Evolutionary conservation across 2,888 invertebrate species (phyloP).

Genomic region (Eurytoma adleriae): DNA sequence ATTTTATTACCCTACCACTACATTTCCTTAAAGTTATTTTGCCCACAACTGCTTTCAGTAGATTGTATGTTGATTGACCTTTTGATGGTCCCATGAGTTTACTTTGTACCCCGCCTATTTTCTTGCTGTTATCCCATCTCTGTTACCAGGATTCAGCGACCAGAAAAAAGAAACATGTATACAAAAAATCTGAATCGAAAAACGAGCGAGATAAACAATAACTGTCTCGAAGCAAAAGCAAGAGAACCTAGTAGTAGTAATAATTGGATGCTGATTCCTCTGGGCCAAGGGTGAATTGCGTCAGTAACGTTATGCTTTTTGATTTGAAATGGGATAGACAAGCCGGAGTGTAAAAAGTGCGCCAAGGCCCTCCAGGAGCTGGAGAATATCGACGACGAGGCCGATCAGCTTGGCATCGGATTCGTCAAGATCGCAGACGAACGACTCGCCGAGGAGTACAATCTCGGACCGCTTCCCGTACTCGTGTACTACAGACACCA

Average conservation of each 20-base stretch:
- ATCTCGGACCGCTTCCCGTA: constrained; percentile 90
- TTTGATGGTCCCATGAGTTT: neutral
- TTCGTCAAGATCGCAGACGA: constrained; percentile 97
- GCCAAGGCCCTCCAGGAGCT: constrained; percentile 92
- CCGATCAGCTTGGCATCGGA: constrained; percentile 94
- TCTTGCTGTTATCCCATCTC: constrained; percentile 5
- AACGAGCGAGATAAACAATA: neutral
- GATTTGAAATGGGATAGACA: constrained; percentile 82
- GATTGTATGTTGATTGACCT: constrained; percentile 5
- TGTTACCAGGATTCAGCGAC: constrained; percentile 9
- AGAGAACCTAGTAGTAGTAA: neutral
- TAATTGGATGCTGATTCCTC: constrained; percentile 9
- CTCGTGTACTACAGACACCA: constrained; percentile 95
- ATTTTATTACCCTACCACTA: too few species aligned
- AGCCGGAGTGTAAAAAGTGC: constrained; percentile 94
- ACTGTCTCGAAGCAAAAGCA: neutral
- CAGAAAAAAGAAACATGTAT: neutral
- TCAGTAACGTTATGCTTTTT: constrained; percentile 55
- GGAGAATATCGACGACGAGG: constrained; percentile 96
- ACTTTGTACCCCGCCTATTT: neutral
- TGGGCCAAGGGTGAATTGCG: neutral
- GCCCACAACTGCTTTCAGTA: constrained; percentile 8
- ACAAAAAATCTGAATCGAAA: neutral
- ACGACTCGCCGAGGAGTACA: constrained; percentile 93
- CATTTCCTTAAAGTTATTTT: neutral